Evolutionary conservation across 2,797 vertebrate species (phyloP).

Genomic region (Phataginus tricuspis): DNA sequence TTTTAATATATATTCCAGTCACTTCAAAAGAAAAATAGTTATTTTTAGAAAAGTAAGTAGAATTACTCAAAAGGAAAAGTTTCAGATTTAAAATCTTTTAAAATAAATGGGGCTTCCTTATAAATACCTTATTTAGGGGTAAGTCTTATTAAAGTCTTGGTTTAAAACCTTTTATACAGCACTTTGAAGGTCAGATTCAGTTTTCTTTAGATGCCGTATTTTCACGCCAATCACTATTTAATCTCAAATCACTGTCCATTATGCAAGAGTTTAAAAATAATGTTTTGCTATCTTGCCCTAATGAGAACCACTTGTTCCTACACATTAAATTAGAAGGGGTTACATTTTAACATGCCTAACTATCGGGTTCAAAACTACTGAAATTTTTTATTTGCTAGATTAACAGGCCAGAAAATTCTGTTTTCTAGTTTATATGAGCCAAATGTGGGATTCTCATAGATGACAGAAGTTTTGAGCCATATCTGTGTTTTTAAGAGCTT

Average conservation of each 20-base stretch:
- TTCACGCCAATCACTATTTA: not conserved
- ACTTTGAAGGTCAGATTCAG: not conserved
- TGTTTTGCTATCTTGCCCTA: not conserved
- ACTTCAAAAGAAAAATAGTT: not conserved
- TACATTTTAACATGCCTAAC: not conserved
- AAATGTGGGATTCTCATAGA: not conserved
- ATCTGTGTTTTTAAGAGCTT: not conserved
- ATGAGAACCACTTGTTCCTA: not conserved
- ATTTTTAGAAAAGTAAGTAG: not conserved
- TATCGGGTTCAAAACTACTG: not conserved
- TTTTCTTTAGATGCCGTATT: not conserved
- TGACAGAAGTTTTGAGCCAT: not conserved
- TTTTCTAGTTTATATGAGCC: not conserved
- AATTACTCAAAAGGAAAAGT: conserved; percentile 17
- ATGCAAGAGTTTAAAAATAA: not conserved
- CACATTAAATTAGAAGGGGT: not conserved
- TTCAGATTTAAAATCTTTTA: conserved; percentile 14
- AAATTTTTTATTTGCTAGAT: not conserved
- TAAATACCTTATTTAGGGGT: not conserved
- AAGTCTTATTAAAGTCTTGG: not conserved
- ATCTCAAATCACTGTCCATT: not conserved
- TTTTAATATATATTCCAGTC: not conserved
- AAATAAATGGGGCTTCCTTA: not conserved
- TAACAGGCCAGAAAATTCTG: not conserved
- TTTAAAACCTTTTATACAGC: not conserved